Percentiles rank a stretch among this genome's conserved stretches.
Evolutionary conservation across 1,140 invertebrate species (phyloP).

Genomic region (Drosophila funebris): DNA sequence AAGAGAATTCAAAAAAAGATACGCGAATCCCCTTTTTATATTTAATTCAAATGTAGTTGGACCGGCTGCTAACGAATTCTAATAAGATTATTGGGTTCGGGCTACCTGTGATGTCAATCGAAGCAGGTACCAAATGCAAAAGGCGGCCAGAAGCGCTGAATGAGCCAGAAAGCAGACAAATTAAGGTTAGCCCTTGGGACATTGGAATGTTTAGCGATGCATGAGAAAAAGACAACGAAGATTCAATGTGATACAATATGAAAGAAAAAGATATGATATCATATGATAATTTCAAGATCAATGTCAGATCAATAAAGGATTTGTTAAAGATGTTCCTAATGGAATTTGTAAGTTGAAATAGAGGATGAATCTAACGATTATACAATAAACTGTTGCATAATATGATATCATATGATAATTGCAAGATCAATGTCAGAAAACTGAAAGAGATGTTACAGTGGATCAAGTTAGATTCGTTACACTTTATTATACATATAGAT

Average conservation of each 20-base stretch:
- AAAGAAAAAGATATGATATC: slow-evolving; percentile 12
- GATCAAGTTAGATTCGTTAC: not conserved
- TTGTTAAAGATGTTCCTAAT: not conserved
- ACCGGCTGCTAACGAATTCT: slow-evolving; percentile 59
- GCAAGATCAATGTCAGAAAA: no score
- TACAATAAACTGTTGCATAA: no score
- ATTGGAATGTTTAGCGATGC: slow-evolving; percentile 30
- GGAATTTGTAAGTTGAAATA: not conserved
- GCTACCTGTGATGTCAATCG: slow-evolving; percentile 46
- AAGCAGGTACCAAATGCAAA: slow-evolving; percentile 53
- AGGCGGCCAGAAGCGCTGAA: not conserved
- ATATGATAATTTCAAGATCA: slow-evolving; percentile 27
- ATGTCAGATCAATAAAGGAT: not conserved
- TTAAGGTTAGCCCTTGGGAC: slow-evolving; percentile 35
- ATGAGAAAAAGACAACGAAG: slow-evolving; percentile 12
- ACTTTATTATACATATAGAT: not conserved
- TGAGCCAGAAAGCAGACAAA: slow-evolving; percentile 12
- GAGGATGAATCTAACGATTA: not conserved
- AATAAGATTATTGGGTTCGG: slow-evolving; percentile 53
- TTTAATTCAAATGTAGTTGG: slow-evolving; percentile 46
- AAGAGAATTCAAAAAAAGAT: slow-evolving; percentile 23
- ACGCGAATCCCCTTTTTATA: slow-evolving; percentile 19
- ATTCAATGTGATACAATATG: not conserved
- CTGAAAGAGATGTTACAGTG: no score
- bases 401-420: no score